These are phyloP conservation scores for Drosophila teissieri DNA, from an alignment of 1,140 invertebrate genomes.

Conservation along the genomic window DNA sequence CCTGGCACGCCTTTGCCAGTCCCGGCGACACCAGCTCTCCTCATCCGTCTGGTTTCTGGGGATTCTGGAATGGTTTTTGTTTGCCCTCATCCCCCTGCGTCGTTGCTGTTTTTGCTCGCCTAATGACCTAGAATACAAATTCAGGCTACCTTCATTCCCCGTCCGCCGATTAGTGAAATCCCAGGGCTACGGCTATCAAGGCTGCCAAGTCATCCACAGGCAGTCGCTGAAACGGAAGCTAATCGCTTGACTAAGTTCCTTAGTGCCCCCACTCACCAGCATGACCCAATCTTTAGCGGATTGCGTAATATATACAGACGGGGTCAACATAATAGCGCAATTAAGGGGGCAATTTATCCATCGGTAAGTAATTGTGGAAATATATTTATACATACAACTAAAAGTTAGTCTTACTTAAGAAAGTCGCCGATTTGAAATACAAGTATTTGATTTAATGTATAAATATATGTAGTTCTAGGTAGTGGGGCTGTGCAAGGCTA, in stretches of 20 bases:
- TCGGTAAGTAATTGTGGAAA: no score
- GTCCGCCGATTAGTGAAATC: constrained; percentile 46
- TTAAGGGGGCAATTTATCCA: not conserved
- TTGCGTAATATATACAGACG: constrained; percentile 44
- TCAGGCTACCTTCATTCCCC: constrained; percentile 11
- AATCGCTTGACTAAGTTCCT: constrained; percentile 75
- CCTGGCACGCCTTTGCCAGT: constrained; percentile 40
- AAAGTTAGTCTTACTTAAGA: no score
- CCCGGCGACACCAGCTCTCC: not conserved
- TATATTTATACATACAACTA: no score
- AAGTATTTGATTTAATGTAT: no score
- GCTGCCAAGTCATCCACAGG: constrained; percentile 60
- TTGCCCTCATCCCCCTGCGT: not conserved
- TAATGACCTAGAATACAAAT: constrained; percentile 66
- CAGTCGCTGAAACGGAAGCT: constrained; percentile 67
- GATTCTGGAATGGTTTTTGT: constrained; percentile 27
- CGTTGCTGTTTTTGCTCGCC: constrained; percentile 33
- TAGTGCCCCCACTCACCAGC: constrained; percentile 17
- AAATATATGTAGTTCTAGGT: no score
- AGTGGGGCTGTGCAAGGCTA: no score
- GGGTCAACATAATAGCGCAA: not conserved
- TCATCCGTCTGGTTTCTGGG: not conserved
- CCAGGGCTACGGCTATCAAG: constrained; percentile 51
- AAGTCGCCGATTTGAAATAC: no score
- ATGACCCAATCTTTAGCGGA: constrained; percentile 36